Percentiles rank a stretch among this genome's conserved stretches.
Evolutionary conservation across 1,140 invertebrate genomes (phyloP).

Genomic region (Homarus americanus): DNA sequence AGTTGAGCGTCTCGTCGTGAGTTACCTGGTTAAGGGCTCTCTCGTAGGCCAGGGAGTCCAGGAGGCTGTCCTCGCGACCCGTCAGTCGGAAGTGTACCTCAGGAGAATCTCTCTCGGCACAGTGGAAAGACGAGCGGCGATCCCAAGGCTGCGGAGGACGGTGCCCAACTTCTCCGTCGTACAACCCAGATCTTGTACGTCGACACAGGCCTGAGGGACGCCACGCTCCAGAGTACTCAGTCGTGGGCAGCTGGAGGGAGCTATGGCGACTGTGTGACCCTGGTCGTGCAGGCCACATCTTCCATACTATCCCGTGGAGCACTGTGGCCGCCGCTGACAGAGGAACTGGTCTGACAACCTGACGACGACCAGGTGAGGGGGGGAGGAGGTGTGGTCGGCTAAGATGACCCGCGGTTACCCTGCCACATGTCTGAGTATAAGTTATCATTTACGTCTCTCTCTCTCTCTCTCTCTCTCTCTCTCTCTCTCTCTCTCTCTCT

Average conservation of each 20-base stretch:
- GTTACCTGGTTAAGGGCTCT: conserved; percentile 21
- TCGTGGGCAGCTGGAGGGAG: background rate
- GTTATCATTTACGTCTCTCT: too few species aligned
- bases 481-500: too few species aligned
- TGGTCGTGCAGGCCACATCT: background rate
- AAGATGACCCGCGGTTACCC: conserved; percentile 30
- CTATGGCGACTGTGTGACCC: background rate
- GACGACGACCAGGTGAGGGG: background rate
- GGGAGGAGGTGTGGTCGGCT: background rate
- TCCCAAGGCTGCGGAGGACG: conserved; percentile 4
- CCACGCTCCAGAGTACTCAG: background rate
- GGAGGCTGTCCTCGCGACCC: conserved; percentile 13
- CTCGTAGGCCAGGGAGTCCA: conserved; percentile 39
- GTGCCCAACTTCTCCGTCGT: background rate
- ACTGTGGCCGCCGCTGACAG: background rate
- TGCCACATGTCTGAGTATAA: background rate
- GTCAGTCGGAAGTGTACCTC: background rate
- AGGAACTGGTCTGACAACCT: conserved; percentile 19
- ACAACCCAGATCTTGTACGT: background rate
- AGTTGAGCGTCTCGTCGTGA: conserved; percentile 33
- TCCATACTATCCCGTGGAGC: background rate
- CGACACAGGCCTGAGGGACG: background rate
- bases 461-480: too few species aligned
- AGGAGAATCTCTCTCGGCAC: background rate
- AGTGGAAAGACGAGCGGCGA: background rate